Conservation (phyloP, 1,140 invertebrate genomes). For the Artemia franciscana region DNA sequence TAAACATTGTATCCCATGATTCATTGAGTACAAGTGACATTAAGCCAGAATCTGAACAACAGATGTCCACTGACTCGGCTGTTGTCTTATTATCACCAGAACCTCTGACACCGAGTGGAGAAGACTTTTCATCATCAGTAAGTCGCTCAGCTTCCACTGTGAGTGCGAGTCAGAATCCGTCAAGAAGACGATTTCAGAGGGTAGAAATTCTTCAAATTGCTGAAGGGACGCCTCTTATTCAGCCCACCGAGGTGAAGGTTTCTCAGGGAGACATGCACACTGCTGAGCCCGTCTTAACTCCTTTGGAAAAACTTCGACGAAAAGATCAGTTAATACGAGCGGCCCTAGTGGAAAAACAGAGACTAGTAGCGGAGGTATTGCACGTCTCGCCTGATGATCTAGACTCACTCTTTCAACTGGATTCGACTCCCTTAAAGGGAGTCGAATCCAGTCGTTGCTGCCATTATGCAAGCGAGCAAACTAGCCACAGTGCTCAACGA, state of each 20-base stretch:
- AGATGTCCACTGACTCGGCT: not conserved
- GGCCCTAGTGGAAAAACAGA: conserved; percentile 45
- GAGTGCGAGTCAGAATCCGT: conserved; percentile 7
- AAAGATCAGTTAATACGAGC: conserved; percentile 42
- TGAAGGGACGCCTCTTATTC: conserved; percentile 39
- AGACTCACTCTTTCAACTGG: conserved; percentile 36
- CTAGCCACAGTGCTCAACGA: conserved; percentile 27
- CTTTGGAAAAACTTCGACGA: conserved; percentile 42
- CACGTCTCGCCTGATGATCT: conserved; percentile 44
- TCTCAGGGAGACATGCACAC: conserved; percentile 38
- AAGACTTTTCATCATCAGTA: not conserved
- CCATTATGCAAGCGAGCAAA: conserved; percentile 37
- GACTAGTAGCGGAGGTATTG: conserved; percentile 45
- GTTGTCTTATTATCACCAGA: too few relatives aligned
- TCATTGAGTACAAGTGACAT: not conserved
- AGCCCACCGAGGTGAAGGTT: conserved; percentile 51
- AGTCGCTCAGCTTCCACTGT: conserved; percentile 5
- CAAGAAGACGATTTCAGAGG: conserved; percentile 18
- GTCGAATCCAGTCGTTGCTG: conserved; percentile 36
- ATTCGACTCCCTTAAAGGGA: conserved; percentile 20
- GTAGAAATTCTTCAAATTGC: conserved; percentile 23
- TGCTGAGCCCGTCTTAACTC: conserved; percentile 51
- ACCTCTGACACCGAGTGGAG: too few relatives aligned
- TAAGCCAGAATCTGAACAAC: not conserved
- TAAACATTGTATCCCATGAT: not conserved